Evolutionary conservation across 1,140 invertebrate species (phyloP), one percentile per base, ranked within the genome.

Genomic region (Catajapyx aquilonaris): DNA sequence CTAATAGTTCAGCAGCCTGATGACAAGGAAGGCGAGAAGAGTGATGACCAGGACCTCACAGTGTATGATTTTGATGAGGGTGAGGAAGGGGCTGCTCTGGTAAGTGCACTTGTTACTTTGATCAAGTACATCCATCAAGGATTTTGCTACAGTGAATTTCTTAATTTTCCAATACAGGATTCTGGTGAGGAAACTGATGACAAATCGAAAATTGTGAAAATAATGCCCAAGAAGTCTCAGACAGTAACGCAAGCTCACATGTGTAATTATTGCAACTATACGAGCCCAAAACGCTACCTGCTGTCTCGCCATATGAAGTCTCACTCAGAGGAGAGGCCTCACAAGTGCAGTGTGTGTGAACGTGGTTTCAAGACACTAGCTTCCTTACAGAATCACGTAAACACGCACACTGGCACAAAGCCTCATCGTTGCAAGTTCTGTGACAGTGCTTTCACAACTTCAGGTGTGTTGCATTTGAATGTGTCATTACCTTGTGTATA

Each of bases 371-470:
- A 95, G 60, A 91, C 90, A 0, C 53, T 84, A 15, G 83, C 86
- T 1, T 90, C 87, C 0, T 59, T 96, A 18, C 80, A 91, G 47
- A 97, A 95, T 55, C 90, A 96, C 56, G 74, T 91, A 2, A 95
- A 95, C 55, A 95, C 87, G 40, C 91, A 97, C 54, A 91, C 88
- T 19, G 90, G 90, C 25, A 81, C 81, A 5, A 86, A 93, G 51
- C 91, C 91, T 0, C 87, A 95, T 58, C 69, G 77, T 28, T 97
- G 91, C 61, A 90, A 88, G 59, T 80, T 68, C 51, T 96, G 91
- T 59, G 80, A 86, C 7, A 78, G 79, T 44, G 76, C 81, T 9
- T 96, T 96, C 53, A 95, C 90, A 1, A 96, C 91, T 2, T 93
- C 86, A 36, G 78, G 77, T 77, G 54, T 54, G 49, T 49, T 15